Evolutionary conservation across 2,113 vertebrate genomes (phyloP).

Genomic region (Mirounga angustirostris): DNA sequence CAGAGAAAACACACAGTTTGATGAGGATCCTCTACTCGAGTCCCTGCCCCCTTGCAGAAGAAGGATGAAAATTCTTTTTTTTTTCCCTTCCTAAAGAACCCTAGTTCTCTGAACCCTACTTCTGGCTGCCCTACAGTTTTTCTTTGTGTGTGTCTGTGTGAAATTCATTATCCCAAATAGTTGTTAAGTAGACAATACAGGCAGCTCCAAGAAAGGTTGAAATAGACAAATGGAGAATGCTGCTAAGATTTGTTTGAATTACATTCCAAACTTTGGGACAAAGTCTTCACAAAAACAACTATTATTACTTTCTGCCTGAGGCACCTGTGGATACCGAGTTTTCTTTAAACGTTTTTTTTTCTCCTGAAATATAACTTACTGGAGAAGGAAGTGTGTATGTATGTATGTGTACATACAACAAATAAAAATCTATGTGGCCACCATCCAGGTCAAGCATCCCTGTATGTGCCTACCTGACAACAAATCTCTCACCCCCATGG

Average conservation of each 20-base stretch:
- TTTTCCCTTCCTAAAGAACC: not conserved
- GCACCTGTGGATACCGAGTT: not conserved
- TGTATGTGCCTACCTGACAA: not conserved
- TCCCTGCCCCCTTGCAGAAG: not conserved
- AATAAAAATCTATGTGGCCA: not conserved
- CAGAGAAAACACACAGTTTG: constrained; percentile 68
- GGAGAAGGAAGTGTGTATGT: not conserved
- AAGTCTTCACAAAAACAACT: not conserved
- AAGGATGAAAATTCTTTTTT: not conserved
- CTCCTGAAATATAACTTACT: not conserved
- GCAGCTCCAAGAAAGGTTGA: not conserved
- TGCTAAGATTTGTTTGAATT: not conserved
- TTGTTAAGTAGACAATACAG: not conserved
- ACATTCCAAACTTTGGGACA: not conserved
- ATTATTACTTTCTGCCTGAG: not conserved
- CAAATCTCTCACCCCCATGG: not conserved
- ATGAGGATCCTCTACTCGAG: constrained; percentile 27
- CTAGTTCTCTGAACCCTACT: not conserved
- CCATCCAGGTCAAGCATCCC: not conserved
- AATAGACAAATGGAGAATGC: not conserved
- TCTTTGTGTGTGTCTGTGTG: not conserved
- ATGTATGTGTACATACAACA: not conserved
- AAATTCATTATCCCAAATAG: not conserved
- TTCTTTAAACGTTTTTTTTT: not conserved
- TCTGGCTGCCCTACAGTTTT: not conserved